Evolutionary conservation across 92 coral and sea anemone genomes (phyloP), one percentile per base, ranked within the genome.

Genomic region (Chrysogorgia sp.): DNA sequence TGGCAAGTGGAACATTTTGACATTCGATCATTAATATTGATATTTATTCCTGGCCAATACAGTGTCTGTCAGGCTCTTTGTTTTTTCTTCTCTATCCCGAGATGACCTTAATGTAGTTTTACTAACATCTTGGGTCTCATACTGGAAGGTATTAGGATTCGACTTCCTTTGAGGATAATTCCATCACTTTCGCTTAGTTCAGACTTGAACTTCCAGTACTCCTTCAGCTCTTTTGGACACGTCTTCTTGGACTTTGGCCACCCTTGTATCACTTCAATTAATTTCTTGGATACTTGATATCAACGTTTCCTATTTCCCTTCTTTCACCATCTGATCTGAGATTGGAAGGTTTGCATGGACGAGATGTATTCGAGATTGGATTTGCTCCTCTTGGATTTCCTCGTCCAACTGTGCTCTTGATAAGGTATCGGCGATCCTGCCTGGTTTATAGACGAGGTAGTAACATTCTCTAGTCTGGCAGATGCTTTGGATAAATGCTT

Each of bases 241-340:
- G 45, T 49, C 37, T 63, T 63, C 70, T 63, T 63, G 23, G 70
- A 31, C 47, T 30, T 25, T 26, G 70, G 70, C 70, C 70, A 63
- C 20, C 70, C 70, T 63, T 25, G 20, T 1, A 32, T 43, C 12
- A 63, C 7, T 20, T 63, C 45, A 20, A 63, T 63, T 13, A 63
- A 7, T 49, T 63, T 63, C 70, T 34, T 25, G 33, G 26, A 63
- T 33, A 63, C 70, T 20, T 22, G 70, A 30, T 63, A 43, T 63
- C 70, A 49, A 32, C 1, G 70, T 63, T 20, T 63, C 70, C 4
- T 63, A 49, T 25, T 49, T 43, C 70, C 33, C 24, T 63, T 63
- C 70, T 25, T 63, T 34, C 1, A 63, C 24, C 2, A 63, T 63
- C 37, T 20, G 19, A 63, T 25, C 37, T 12, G 70, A 63, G 37